Base-by-base conservation (phyloP, 2,888 invertebrate genomes). In the Heliconius charithonia region DNA sequence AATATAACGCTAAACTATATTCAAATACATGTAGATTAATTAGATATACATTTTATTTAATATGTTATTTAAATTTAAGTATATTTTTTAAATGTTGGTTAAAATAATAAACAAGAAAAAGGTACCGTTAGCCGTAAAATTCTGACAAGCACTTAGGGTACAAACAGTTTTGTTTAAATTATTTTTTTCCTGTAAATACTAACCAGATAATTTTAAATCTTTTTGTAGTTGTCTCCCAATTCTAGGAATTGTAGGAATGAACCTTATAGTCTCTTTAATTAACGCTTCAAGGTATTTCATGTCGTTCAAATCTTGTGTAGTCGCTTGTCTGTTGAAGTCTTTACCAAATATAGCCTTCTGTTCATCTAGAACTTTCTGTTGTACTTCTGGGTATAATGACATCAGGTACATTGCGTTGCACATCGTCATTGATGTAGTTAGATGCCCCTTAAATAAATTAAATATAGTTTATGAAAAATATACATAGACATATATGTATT, bases 261-360 rank as follows among this genome's bases (percentile, higher is more conserved):
- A 80, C 3, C 88, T 82, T 41, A 88, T 85, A 67, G 85, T 86
- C 78, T 88, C 88, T 76, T 88, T 88, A 29, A 88, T 86, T 22
- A 86, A 85, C 4, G 86, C 86, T 78, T 88, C 88, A 0, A 88
- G 84, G 78, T 88, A 88, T 77, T 87, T 88, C 88, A 88, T 88
- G 78, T 88, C 82, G 37, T 81, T 84, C 45, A 88, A 79, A 56
- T 88, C 86, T 32, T 85, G 80, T 69, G 81, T 83, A 10, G 85
- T 86, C 6, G 86, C 84, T 70, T 81, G 84, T 70, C 82, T 85
- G 13, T 76, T 65, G 3, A 85, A 81, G 62, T 88, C 83, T 2
- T 83, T 79, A 19, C 84, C 83, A 56, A 86, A 86, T 66, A 88
- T 84, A 7, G 82, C 79, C 19, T 77, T 74, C 80, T 88, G 87